Conservation (phyloP, 2,113 vertebrate species). For the Morphnarchus princeps region DNA sequence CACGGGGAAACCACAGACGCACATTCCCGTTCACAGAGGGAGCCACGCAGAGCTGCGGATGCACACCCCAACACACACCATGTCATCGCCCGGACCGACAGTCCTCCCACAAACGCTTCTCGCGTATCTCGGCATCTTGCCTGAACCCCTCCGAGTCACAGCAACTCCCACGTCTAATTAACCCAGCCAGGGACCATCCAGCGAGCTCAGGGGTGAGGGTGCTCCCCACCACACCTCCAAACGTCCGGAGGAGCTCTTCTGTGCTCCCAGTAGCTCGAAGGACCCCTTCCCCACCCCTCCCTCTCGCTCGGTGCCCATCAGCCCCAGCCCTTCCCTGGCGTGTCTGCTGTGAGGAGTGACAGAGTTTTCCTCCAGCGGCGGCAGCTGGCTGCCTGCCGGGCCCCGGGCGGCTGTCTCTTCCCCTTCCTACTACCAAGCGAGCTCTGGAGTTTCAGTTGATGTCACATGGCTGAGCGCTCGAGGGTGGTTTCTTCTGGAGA, state of each 20-base stretch:
- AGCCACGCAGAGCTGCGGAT: neutral
- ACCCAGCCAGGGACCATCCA: neutral
- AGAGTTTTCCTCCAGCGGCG: neutral
- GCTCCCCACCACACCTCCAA: neutral
- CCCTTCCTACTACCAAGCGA: neutral
- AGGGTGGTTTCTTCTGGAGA: conserved; percentile 13
- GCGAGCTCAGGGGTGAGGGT: accelerated
- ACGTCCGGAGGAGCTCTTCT: neutral
- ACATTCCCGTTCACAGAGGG: neutral
- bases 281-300: neutral
- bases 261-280: neutral
- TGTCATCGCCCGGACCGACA: accelerated
- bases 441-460: neutral
- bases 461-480: neutral
- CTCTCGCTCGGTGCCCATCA: neutral
- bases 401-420: neutral
- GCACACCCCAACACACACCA: neutral
- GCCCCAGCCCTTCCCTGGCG: neutral
- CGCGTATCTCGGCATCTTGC: accelerated
- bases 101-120: neutral
- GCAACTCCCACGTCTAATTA: neutral
- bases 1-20: neutral
- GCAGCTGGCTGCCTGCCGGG: conserved; percentile 12
- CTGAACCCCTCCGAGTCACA: neutral
- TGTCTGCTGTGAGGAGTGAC: neutral